Evolutionary conservation across 2,888 invertebrate genomes (phyloP).

Genomic region (Junonia oenone): DNA sequence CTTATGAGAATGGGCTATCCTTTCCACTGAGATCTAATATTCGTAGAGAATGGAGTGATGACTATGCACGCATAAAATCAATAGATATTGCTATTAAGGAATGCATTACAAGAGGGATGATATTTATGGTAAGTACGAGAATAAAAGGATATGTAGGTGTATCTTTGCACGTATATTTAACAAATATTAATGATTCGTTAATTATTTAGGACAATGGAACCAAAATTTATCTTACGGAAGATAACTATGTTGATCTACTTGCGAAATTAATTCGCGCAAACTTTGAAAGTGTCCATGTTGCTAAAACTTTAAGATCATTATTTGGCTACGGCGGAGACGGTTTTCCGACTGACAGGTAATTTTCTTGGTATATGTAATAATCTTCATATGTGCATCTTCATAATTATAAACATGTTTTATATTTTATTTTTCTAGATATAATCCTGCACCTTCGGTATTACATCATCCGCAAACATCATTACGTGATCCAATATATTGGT

Average conservation of each 20-base stretch:
- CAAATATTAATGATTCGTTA: background rate
- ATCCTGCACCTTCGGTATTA: constrained; percentile 59
- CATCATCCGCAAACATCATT: constrained; percentile 65
- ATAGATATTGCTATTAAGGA: constrained; percentile 63
- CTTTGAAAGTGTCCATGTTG: constrained; percentile 50
- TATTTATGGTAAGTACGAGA: constrained; percentile 51
- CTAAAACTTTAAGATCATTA: constrained; percentile 54
- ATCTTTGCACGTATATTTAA: background rate
- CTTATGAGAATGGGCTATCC: constrained; percentile 61
- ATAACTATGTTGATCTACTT: constrained; percentile 55
- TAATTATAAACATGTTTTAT: too few species aligned
- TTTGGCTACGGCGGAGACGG: constrained; percentile 57
- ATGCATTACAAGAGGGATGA: constrained; percentile 56
- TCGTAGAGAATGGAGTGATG: constrained; percentile 43
- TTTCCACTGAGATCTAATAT: constrained; percentile 54
- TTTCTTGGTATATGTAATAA: too few species aligned
- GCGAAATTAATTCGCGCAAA: constrained; percentile 61
- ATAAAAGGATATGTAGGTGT: background rate
- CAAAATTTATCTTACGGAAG: constrained; percentile 51
- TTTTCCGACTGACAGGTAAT: constrained; percentile 49
- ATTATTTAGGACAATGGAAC: constrained; percentile 54
- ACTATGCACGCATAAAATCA: constrained; percentile 48
- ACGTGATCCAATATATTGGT: constrained; percentile 62
- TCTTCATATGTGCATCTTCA: too few species aligned
- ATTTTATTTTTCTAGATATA: constrained; percentile 53